Percentiles rank a stretch among this genome's conserved stretches.
These are phyloP conservation scores for Morelia viridis DNA, from an alignment of 2,797 vertebrate species.

Conservation along the genomic window DNA sequence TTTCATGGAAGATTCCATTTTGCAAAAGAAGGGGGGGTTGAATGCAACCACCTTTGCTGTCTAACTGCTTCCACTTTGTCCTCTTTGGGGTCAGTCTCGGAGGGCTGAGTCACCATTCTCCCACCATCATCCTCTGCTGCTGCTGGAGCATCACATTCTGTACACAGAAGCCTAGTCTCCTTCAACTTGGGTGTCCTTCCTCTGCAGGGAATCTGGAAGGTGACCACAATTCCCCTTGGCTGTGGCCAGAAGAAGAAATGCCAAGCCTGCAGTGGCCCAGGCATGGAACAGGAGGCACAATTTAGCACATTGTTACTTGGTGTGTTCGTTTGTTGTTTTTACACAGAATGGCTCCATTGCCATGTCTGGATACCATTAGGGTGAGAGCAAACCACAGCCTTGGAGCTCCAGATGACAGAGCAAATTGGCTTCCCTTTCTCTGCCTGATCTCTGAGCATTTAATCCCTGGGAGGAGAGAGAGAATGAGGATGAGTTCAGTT, in stretches of 20 bases:
- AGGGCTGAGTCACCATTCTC: slow-evolving; percentile 1
- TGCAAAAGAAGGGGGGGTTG: background rate
- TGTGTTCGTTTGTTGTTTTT: background rate
- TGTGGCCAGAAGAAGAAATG: background rate
- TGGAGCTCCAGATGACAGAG: background rate
- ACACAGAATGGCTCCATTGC: background rate
- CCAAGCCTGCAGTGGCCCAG: background rate
- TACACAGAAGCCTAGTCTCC: background rate
- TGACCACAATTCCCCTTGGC: background rate
- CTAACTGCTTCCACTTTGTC: background rate
- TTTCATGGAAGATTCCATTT: slow-evolving; percentile 22
- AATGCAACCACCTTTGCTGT: background rate
- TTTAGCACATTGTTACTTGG: background rate
- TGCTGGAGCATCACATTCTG: background rate
- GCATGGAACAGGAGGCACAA: no score
- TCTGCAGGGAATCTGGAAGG: background rate
- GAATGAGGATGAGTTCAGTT: no score
- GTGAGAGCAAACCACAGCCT: background rate
- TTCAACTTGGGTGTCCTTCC: background rate
- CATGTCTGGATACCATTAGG: background rate
- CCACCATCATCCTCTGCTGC: background rate
- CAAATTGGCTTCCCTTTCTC: background rate
- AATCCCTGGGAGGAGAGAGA: background rate
- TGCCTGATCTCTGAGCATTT: background rate
- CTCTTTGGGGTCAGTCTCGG: background rate